Base-by-base conservation (phyloP, 2,797 vertebrate species). In the Sebastes glaucus region DNA sequence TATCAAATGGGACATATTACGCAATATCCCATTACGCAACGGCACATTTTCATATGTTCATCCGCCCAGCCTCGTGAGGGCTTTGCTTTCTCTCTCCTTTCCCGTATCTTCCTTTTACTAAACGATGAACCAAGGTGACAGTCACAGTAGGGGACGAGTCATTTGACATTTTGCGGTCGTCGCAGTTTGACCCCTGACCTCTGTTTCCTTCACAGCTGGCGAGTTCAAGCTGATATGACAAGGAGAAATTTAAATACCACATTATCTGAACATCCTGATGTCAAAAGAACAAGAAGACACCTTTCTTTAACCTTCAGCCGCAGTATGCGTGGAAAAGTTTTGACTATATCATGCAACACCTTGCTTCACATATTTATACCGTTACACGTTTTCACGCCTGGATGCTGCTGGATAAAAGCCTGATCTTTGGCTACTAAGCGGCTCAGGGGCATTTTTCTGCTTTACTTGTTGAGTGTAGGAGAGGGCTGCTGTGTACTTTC, bases 181-280 rank as follows among this genome's bases (percentile, higher is more conserved):
- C 86, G 67, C 89, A 62, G 85, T 86, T 92, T 93, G 88, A 93
- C 82, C 91, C 38, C 75, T 88, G 88, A 94, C 91, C 89, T 69
- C 87, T 61, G 68, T 46, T 83, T 83, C 77, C 77, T 71, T 77
- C 68, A 59, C 86, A 90, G 88, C 87, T 82, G 83, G 76, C 6
- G 59, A 59, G 74, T 65, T 82, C 65, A 77, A 55, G 72, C 77
- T 81, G 83, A 88, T 80, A 74, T 77, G 80, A 87, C 86, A 18
- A 84, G 78, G 84, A 76, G 68, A 86, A 81, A 83, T 85, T 81
- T 83, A 79, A 92, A 91, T 82, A 86, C 71, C 86, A 72, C 63
- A 63, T 80, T 72, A 57, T 81, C 72, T 42, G n/a, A 53, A 32
- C 49, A 28, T 73, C 35, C 67, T 38, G 32, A 61, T 60, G 63